These are phyloP conservation scores for Astropecten irregularis DNA, from an alignment of 53 echinoderm and acorn worm genomes.

Conservation along the genomic window DNA sequence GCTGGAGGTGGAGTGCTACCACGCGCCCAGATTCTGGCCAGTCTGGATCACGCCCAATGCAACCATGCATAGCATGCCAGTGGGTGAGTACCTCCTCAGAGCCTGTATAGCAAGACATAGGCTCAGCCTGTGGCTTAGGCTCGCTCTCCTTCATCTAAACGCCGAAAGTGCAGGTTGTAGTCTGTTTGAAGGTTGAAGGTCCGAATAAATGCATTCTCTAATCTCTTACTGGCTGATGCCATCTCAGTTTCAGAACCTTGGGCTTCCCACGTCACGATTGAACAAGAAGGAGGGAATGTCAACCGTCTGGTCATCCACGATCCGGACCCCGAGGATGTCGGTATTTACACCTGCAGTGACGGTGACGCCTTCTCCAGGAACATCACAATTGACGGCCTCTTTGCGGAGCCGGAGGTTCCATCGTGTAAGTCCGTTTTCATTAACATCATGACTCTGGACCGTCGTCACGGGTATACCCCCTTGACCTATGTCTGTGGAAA, in stretches of 20 bases:
- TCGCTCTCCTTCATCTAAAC: too few species aligned
- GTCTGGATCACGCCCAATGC: background rate
- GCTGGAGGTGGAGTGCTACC: background rate
- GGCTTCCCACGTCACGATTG: background rate
- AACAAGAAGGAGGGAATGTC: background rate
- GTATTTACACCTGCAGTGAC: slow-evolving; percentile 18
- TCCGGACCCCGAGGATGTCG: slow-evolving; percentile 1
- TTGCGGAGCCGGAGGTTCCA: background rate
- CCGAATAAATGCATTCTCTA: too few species aligned
- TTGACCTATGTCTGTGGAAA: too few species aligned
- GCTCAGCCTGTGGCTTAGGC: too few species aligned
- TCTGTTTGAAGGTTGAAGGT: too few species aligned
- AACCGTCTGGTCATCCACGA: background rate
- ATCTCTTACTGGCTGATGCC: too few species aligned
- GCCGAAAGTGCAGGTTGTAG: too few species aligned
- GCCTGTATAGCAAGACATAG: too few species aligned
- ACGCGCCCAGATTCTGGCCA: background rate
- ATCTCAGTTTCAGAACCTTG: background rate
- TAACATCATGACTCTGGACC: background rate
- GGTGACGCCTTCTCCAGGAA: background rate
- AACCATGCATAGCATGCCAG: too few species aligned
- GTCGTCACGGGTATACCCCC: too few species aligned
- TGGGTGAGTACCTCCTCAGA: too few species aligned
- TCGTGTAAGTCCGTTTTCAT: background rate
- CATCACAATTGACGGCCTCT: background rate